Conservation (phyloP, 2,113 vertebrate genomes). For the Nyctibius bracteatus region DNA sequence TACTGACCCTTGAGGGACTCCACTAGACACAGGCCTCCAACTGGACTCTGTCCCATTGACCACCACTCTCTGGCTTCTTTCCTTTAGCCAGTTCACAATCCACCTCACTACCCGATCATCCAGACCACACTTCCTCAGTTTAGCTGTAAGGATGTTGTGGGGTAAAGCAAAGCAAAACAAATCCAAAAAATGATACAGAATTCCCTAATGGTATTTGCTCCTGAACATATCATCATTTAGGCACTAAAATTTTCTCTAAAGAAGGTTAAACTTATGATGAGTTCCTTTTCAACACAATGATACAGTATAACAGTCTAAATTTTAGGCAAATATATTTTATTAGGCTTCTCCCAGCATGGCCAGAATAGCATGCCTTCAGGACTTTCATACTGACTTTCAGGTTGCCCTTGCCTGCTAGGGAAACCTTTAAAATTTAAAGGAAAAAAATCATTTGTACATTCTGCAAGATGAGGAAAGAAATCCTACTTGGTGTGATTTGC, state of each 20-base stretch:
- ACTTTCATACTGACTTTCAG: slow-evolving; percentile 8
- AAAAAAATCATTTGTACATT: slow-evolving; percentile 41
- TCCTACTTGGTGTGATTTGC: slow-evolving; percentile 32
- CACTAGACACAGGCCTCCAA: no score
- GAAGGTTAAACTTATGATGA: neutral
- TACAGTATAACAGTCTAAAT: neutral
- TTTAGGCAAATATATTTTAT: neutral
- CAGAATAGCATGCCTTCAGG: neutral
- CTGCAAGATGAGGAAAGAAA: slow-evolving; percentile 45
- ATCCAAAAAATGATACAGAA: neutral
- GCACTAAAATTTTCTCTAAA: neutral
- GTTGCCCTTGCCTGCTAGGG: neutral
- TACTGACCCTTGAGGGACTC: no score
- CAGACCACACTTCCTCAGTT: no score
- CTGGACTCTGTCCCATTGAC: no score
- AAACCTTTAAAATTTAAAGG: slow-evolving; percentile 47
- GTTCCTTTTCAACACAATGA: neutral
- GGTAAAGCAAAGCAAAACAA: slow-evolving; percentile 22
- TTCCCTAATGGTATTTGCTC: neutral
- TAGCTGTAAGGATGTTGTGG: no score
- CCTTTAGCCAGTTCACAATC: no score
- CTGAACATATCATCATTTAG: neutral
- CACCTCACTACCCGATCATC: no score
- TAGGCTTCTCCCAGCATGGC: neutral
- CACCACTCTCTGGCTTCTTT: no score